Percentiles rank a stretch among this genome's conserved stretches.
Conservation (phyloP, 2,113 vertebrate species). For the Phycodurus eques region DNA sequence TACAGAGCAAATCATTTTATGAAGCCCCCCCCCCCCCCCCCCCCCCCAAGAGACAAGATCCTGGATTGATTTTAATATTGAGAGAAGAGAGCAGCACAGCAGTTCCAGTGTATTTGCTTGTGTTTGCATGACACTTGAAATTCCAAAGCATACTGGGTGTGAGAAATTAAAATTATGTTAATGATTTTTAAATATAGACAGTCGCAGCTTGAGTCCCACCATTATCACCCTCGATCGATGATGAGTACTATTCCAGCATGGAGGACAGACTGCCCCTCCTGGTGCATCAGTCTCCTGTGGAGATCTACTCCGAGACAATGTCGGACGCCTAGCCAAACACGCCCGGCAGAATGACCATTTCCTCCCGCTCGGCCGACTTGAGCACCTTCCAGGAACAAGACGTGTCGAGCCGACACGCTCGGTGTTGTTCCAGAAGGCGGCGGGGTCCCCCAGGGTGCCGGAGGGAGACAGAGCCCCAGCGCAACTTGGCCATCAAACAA, state of each 20-base stretch:
- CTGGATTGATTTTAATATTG: constrained; percentile 16
- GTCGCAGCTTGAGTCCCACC: constrained; percentile 53
- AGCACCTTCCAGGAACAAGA: constrained; percentile 54
- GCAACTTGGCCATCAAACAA: constrained; percentile 8
- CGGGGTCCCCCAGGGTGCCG: constrained; percentile 13
- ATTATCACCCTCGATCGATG: not conserved
- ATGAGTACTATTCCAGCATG: not conserved
- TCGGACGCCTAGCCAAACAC: constrained; percentile 50
- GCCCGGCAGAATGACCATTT: constrained; percentile 56
- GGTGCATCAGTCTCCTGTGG: constrained; percentile 63
- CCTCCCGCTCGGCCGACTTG: constrained; percentile 55
- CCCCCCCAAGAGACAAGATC: constrained; percentile 8
- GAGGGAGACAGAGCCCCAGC: constrained; percentile 39
- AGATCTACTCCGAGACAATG: constrained; percentile 32
- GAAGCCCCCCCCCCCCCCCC: constrained; percentile 3
- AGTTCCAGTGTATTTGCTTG: not conserved
- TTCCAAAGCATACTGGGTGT: not conserved
- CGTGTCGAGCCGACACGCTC: constrained; percentile 43
- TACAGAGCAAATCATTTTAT: constrained; percentile 25
- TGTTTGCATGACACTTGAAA: not conserved
- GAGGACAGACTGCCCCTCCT: constrained; percentile 40
- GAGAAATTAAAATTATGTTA: not conserved
- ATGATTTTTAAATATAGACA: constrained; percentile 53
- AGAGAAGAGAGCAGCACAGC: not conserved
- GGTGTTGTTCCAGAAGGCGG: constrained; percentile 25